Percentiles rank a stretch among this genome's conserved stretches.
Evolutionary conservation across 2,797 vertebrate species (phyloP).

Genomic region (Ctenopoma multispine): DNA sequence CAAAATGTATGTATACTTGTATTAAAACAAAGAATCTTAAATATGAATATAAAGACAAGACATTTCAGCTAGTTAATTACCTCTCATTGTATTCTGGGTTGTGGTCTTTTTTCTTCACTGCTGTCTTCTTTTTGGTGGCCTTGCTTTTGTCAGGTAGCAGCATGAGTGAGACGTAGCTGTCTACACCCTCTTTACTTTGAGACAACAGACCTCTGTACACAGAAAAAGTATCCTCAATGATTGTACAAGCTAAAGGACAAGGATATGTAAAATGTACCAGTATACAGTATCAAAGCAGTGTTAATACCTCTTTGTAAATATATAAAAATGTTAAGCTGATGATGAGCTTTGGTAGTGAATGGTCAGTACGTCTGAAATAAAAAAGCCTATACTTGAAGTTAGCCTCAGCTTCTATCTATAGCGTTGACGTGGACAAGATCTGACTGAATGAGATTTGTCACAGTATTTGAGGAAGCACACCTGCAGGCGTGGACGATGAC

Average conservation of each 20-base stretch:
- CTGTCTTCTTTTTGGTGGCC: conserved; percentile 91
- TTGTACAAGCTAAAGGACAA: background rate
- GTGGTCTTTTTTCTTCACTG: conserved; percentile 87
- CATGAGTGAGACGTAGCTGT: conserved; percentile 90
- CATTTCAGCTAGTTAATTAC: conserved; percentile 65
- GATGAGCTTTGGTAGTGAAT: no score
- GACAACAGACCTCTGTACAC: conserved; percentile 83
- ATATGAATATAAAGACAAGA: background rate
- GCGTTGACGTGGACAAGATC: background rate
- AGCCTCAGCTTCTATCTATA: fast-evolving
- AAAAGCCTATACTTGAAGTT: background rate
- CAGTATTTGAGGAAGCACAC: conserved; percentile 63
- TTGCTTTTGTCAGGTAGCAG: conserved; percentile 93
- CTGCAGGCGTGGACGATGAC: conserved; percentile 89
- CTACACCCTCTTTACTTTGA: conserved; percentile 85
- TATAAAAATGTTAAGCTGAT: no score
- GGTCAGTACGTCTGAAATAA: no score
- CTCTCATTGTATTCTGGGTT: conserved; percentile 92
- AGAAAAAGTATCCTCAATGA: conserved; percentile 8
- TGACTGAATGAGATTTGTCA: background rate
- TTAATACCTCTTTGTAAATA: no score
- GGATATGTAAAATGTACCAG: no score
- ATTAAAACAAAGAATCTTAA: background rate
- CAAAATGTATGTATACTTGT: background rate
- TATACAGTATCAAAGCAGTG: no score